Conservation (phyloP, 2,888 invertebrate genomes). For the Neoascia interrupta region DNA sequence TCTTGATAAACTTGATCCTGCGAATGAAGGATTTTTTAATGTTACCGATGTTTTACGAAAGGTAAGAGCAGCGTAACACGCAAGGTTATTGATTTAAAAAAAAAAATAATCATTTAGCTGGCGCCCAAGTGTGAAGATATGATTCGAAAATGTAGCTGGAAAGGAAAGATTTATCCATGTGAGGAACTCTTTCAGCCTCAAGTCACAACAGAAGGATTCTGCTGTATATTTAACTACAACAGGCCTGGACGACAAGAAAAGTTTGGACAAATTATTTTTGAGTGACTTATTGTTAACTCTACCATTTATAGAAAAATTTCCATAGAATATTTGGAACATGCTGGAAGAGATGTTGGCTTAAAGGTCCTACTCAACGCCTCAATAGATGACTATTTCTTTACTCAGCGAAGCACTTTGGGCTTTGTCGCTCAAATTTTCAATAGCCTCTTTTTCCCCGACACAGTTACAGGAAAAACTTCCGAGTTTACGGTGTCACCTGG, state of each 20-base stretch:
- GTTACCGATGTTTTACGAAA: constrained; percentile 17
- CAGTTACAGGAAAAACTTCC: constrained; percentile 57
- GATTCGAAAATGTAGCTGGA: constrained; percentile 72
- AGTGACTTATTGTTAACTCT: neutral
- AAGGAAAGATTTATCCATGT: constrained; percentile 68
- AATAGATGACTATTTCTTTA: constrained; percentile 71
- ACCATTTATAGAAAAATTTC: neutral
- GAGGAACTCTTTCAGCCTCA: constrained; percentile 70
- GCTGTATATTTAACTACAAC: constrained; percentile 74
- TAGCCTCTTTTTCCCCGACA: constrained; percentile 70
- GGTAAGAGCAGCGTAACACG: neutral
- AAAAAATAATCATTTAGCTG: too few relatives aligned
- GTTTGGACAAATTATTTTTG: neutral
- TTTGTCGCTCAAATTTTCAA: constrained; percentile 73
- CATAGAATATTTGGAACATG: constrained; percentile 33
- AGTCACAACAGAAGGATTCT: constrained; percentile 71
- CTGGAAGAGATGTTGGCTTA: constrained; percentile 69
- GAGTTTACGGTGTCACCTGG: constrained; percentile 70
- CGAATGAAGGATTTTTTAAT: constrained; percentile 2
- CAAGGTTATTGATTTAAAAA: too few relatives aligned
- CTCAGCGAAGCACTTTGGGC: constrained; percentile 65
- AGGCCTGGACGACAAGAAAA: neutral
- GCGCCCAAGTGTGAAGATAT: constrained; percentile 73
- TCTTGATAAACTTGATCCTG: constrained; percentile 35
- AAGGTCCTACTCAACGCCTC: constrained; percentile 73